phyloP scores from a whole-genome alignment of 1,140 invertebrate species.

The Drosophila pectinifera region DNA sequence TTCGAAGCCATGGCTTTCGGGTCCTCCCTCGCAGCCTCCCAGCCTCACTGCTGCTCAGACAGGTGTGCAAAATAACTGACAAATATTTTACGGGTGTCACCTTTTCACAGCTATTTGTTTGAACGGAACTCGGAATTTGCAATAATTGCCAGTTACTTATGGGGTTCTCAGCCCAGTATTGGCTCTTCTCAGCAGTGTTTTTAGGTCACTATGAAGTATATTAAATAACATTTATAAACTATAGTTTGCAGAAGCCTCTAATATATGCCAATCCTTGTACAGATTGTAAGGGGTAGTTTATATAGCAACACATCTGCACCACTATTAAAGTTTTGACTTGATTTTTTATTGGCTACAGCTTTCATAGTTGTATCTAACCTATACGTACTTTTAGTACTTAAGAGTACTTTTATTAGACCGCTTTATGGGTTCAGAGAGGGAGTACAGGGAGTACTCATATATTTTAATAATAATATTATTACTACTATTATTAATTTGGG shows the following conservation, averaged over 20 bases:
- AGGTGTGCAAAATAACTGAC: slow-evolving; percentile 79
- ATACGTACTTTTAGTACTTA: too few relatives aligned
- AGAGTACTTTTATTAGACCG: too few relatives aligned
- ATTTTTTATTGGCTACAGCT: too few relatives aligned
- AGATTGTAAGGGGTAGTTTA: too few relatives aligned
- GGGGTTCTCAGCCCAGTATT: background rate
- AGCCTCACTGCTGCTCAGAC: slow-evolving; percentile 55
- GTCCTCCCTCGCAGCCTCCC: background rate
- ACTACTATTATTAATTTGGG: too few relatives aligned
- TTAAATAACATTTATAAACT: too few relatives aligned
- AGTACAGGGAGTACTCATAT: too few relatives aligned
- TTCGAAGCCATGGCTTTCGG: slow-evolving; percentile 33
- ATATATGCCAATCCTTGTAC: too few relatives aligned
- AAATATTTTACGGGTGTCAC: slow-evolving; percentile 71
- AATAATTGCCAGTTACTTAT: slow-evolving; percentile 25
- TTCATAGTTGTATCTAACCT: too few relatives aligned
- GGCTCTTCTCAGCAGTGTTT: slow-evolving; percentile 13
- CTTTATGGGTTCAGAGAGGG: too few relatives aligned
- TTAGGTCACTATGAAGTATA: background rate
- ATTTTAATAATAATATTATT: too few relatives aligned
- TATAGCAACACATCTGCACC: background rate
- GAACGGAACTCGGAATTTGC: background rate
- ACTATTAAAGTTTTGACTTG: background rate
- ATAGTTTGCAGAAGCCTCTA: background rate
- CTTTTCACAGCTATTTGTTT: slow-evolving; percentile 45